Evolutionary conservation across 2,113 vertebrate genomes (phyloP).

Genomic region (Nycticebus coucang): DNA sequence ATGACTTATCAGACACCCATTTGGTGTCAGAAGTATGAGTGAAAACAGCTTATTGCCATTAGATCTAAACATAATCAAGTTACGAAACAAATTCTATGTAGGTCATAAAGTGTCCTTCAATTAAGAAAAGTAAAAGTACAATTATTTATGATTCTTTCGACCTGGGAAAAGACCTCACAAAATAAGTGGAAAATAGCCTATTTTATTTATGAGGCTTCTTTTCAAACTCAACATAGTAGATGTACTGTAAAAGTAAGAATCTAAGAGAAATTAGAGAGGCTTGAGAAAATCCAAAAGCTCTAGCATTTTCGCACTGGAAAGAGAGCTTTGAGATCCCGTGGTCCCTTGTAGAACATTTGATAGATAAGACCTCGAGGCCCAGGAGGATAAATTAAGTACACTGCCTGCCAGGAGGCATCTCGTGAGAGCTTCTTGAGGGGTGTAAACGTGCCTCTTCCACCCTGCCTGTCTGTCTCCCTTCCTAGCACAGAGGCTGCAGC

Average conservation of each 20-base stretch:
- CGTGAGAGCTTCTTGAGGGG: not conserved
- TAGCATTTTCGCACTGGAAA: not conserved
- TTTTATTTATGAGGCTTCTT: not conserved
- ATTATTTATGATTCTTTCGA: conserved; percentile 8
- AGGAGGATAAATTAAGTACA: not conserved
- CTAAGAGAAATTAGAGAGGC: not conserved
- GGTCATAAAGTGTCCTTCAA: not conserved
- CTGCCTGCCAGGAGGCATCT: not conserved
- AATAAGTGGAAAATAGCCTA: not conserved
- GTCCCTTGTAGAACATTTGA: not conserved
- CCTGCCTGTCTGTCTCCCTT: not conserved
- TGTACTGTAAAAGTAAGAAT: not conserved
- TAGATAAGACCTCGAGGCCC: not conserved
- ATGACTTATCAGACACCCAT: not conserved
- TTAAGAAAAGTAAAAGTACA: conserved; percentile 26
- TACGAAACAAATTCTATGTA: not conserved
- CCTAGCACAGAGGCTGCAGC: not conserved
- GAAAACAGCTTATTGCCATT: conserved; percentile 2
- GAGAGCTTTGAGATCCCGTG: not conserved
- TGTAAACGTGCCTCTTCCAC: too few species aligned
- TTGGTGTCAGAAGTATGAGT: not conserved
- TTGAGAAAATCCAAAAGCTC: not conserved
- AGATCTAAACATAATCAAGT: conserved; percentile 33
- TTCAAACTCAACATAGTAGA: not conserved
- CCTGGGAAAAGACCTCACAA: not conserved